Evolutionary conservation across 2,888 invertebrate genomes (phyloP).

Genomic region (Pseudanteris insignis): DNA sequence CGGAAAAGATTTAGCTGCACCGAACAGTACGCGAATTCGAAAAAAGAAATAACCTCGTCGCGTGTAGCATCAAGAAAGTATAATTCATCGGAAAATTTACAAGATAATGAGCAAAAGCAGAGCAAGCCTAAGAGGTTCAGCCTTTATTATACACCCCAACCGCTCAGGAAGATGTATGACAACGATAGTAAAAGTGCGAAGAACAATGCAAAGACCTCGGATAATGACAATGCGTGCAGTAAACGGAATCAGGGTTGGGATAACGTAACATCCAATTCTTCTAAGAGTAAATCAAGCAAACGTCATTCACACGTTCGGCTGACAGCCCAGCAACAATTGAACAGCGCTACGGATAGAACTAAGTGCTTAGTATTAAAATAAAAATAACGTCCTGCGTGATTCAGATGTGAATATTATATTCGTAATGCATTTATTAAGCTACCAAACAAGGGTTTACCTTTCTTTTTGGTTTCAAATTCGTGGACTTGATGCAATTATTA

Average conservation of each 20-base stretch:
- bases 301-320: slow-evolving; percentile 33
- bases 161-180: slow-evolving; percentile 55
- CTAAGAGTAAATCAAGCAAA: slow-evolving; percentile 52
- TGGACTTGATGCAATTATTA: no score
- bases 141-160: slow-evolving; percentile 60
- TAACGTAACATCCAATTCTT: slow-evolving; percentile 47
- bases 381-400: no score
- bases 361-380: background rate
- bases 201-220: slow-evolving; percentile 35
- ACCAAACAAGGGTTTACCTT: no score
- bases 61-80: slow-evolving; percentile 47
- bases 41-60: slow-evolving; percentile 26
- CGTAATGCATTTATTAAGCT: no score
- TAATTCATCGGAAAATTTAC: slow-evolving; percentile 54
- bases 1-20: slow-evolving; percentile 54
- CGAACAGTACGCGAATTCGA: slow-evolving; percentile 43
- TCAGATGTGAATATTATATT: no score
- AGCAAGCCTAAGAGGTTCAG: slow-evolving; percentile 55
- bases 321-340: background rate
- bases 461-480: no score
- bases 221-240: slow-evolving; percentile 32
- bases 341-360: background rate
- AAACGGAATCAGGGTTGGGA: slow-evolving; percentile 49
- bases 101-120: slow-evolving; percentile 50
- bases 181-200: slow-evolving; percentile 47